Evolutionary conservation across 2,797 vertebrate genomes (phyloP).

Genomic region (Echiichthys vipera): DNA sequence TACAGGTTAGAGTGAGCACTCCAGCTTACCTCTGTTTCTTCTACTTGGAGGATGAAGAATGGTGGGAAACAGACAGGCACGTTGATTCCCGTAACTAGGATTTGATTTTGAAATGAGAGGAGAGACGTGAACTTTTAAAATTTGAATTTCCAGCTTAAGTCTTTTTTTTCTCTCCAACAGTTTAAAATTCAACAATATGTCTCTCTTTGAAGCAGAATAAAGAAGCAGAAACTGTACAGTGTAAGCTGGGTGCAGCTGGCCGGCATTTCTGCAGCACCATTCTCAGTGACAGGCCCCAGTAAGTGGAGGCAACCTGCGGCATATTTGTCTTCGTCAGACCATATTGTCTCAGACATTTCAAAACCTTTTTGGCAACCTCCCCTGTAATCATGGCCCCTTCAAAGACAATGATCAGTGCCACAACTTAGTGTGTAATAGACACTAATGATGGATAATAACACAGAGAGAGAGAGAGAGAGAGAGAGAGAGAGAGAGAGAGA

Average conservation of each 20-base stretch:
- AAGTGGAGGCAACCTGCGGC: conserved; percentile 60
- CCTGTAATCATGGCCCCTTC: conserved; percentile 75
- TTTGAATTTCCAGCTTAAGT: neutral
- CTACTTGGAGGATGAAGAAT: conserved; percentile 16
- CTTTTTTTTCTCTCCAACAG: neutral
- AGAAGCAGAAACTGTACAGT: neutral
- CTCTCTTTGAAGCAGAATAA: conserved; percentile 19
- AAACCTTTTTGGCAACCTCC: conserved; percentile 62
- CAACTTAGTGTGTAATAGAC: conserved; percentile 68
- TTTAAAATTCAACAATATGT: neutral
- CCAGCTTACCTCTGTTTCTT: conserved; percentile 16
- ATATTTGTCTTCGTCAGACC: conserved; percentile 74
- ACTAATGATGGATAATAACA: conserved; percentile 78
- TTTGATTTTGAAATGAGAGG: neutral
- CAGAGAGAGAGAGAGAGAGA: conserved; percentile 27
- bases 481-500: neutral
- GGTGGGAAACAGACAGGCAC: neutral
- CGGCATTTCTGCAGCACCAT: conserved; percentile 14
- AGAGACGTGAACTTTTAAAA: neutral
- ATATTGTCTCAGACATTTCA: conserved; percentile 69
- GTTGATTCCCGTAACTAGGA: neutral
- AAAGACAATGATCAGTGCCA: conserved; percentile 69
- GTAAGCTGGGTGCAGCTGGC: conserved; percentile 6
- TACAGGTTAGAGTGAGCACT: conserved; percentile 54
- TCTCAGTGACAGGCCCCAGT: conserved; percentile 27